These are phyloP conservation scores for Antheraea yamamai DNA, from an alignment of 2,888 invertebrate species.

Conservation along the genomic window DNA sequence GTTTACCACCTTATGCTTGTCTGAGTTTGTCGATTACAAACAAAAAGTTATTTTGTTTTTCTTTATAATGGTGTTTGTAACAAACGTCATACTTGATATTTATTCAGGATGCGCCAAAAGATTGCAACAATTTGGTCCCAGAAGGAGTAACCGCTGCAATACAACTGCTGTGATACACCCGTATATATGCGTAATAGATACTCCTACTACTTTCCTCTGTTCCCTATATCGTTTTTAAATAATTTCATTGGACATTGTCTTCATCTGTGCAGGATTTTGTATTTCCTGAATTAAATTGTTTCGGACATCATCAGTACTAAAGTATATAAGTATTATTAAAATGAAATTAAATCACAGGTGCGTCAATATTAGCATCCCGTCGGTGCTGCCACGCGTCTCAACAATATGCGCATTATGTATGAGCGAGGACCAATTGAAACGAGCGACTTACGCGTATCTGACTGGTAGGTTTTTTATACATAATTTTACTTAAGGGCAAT, in stretches of 20 bases:
- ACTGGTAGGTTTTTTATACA: neutral
- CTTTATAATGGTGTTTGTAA: no score
- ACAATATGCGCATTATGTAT: slow-evolving; percentile 31
- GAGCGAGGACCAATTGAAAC: slow-evolving; percentile 8
- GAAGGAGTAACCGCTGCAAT: neutral
- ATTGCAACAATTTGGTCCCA: no score
- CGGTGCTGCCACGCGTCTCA: neutral
- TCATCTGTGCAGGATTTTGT: neutral
- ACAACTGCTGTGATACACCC: neutral
- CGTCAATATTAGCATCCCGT: slow-evolving; percentile 4
- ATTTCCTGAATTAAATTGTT: neutral
- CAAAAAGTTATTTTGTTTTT: no score
- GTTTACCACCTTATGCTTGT: neutral
- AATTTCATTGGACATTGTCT: neutral
- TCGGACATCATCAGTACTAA: neutral
- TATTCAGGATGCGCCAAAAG: no score
- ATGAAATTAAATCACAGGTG: slow-evolving; percentile 8
- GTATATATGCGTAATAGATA: neutral
- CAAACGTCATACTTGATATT: no score
- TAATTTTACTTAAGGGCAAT: neutral
- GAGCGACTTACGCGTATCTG: neutral
- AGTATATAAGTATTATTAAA: neutral
- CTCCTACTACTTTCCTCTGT: no score
- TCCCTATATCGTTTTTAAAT: no score
- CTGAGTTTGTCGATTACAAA: no score